phyloP scores from a whole-genome alignment of 2,888 invertebrate species.

The Cosmia pyralina region DNA sequence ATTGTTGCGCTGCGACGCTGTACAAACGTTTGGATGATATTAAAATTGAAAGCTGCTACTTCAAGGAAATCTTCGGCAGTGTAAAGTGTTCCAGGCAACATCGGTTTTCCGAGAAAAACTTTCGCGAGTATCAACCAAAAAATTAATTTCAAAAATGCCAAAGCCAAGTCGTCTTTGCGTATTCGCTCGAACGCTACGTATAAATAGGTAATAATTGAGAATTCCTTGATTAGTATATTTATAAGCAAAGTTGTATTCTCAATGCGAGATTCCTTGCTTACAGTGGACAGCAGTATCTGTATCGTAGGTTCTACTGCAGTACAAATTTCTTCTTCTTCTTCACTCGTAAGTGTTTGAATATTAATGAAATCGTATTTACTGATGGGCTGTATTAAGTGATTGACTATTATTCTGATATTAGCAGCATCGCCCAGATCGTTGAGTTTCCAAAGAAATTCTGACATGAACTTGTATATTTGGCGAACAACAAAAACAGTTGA shows the following conservation, averaged over 20 bases:
- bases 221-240: slow-evolving; percentile 75
- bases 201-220: slow-evolving; percentile 79
- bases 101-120: slow-evolving; percentile 77
- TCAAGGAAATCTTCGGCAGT: slow-evolving; percentile 80
- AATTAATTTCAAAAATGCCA: slow-evolving; percentile 86
- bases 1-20: slow-evolving; percentile 75
- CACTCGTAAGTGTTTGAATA: slow-evolving; percentile 85
- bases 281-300: slow-evolving; percentile 89
- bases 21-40: slow-evolving; percentile 75
- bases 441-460: slow-evolving; percentile 90
- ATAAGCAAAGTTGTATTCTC: slow-evolving; percentile 78
- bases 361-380: slow-evolving; percentile 88
- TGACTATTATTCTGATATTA: slow-evolving; percentile 90
- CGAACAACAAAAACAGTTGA: slow-evolving; percentile 93
- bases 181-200: slow-evolving; percentile 81
- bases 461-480: slow-evolving; percentile 92
- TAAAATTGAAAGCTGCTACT: slow-evolving; percentile 77
- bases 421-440: slow-evolving; percentile 85
- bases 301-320: slow-evolving; percentile 89
- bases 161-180: slow-evolving; percentile 83
- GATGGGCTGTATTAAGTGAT: slow-evolving; percentile 90
- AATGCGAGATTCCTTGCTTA: slow-evolving; percentile 87
- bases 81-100: slow-evolving; percentile 76
- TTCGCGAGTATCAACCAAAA: slow-evolving; percentile 84
- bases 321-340: slow-evolving; percentile 87